Evolutionary conservation across 2,888 invertebrate species (phyloP).

Genomic region (Rhagonycha fulva): DNA sequence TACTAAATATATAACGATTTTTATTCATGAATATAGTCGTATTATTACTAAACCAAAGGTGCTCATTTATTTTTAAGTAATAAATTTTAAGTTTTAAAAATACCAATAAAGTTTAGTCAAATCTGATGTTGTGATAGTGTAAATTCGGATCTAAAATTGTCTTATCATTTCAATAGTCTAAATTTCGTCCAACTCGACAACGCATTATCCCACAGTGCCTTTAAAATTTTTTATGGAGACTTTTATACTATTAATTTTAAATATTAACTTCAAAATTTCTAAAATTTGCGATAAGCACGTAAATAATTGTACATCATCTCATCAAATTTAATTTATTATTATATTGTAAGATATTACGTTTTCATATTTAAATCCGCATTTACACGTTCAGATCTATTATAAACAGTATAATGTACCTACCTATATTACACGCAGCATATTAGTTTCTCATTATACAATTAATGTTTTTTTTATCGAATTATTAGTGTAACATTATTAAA

Average conservation of each 20-base stretch:
- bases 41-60: conserved; percentile 51
- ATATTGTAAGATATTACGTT: neutral
- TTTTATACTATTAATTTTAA: conserved; percentile 1
- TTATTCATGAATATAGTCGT: conserved; percentile 30
- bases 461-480: conserved; percentile 21
- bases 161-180: conserved; percentile 6
- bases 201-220: conserved; percentile 29
- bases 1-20: conserved; percentile 4
- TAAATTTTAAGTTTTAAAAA: conserved; percentile 35
- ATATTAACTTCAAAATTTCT: neutral
- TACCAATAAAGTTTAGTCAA: conserved; percentile 18
- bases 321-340: conserved; percentile 5
- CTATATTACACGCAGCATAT: neutral
- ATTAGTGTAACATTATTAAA: conserved; percentile 31
- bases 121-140: conserved; percentile 22
- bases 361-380: conserved; percentile 26
- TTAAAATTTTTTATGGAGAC: conserved; percentile 19
- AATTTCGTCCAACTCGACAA: conserved; percentile 26
- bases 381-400: conserved; percentile 24
- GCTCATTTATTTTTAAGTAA: conserved; percentile 49
- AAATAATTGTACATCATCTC: neutral
- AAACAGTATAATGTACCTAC: conserved; percentile 2
- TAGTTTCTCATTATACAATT: neutral
- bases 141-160: conserved; percentile 24
- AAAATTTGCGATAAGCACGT: neutral